These are phyloP conservation scores for Pseudomugil tenellus DNA, from an alignment of 2,797 vertebrate genomes.

Conservation along the genomic window DNA sequence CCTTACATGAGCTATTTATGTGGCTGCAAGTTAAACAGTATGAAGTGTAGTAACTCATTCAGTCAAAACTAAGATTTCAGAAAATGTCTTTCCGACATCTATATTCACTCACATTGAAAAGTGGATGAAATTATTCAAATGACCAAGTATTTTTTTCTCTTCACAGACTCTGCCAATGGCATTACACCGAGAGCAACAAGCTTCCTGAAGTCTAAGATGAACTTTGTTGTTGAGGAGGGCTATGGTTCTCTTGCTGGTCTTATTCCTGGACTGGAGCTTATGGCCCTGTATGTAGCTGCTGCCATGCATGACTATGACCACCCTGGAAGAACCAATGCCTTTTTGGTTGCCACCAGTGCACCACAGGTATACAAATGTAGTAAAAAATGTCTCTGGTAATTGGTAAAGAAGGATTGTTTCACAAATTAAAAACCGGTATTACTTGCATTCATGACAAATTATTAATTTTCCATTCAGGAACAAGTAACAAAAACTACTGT, in stretches of 20 bases:
- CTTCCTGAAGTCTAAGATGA: constrained; percentile 90
- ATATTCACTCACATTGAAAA: background rate
- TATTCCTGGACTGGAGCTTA: constrained; percentile 93
- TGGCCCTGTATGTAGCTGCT: constrained; percentile 96
- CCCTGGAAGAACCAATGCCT: constrained; percentile 96
- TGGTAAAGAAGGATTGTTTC: background rate
- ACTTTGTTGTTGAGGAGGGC: constrained; percentile 81
- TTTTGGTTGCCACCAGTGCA: constrained; percentile 95
- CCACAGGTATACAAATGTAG: constrained; percentile 77
- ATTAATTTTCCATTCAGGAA: too few species aligned
- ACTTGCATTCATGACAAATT: background rate
- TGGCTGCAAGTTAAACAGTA: background rate
- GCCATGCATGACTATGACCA: constrained; percentile 99
- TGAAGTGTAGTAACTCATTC: too few species aligned
- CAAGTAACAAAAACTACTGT: too few species aligned
- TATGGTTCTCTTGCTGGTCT: constrained; percentile 91
- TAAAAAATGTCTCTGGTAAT: background rate
- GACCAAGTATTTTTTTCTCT: background rate
- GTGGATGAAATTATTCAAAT: background rate
- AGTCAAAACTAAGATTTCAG: background rate
- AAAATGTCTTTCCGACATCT: background rate
- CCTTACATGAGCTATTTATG: background rate
- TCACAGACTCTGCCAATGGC: constrained; percentile 88
- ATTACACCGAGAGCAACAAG: constrained; percentile 86
- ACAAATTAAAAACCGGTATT: background rate